A percentile compares a stretch with the other conserved stretches of the same genome.
Conservation (phyloP, 2,113 vertebrate genomes). For the Sakesphorus luctuosus region DNA sequence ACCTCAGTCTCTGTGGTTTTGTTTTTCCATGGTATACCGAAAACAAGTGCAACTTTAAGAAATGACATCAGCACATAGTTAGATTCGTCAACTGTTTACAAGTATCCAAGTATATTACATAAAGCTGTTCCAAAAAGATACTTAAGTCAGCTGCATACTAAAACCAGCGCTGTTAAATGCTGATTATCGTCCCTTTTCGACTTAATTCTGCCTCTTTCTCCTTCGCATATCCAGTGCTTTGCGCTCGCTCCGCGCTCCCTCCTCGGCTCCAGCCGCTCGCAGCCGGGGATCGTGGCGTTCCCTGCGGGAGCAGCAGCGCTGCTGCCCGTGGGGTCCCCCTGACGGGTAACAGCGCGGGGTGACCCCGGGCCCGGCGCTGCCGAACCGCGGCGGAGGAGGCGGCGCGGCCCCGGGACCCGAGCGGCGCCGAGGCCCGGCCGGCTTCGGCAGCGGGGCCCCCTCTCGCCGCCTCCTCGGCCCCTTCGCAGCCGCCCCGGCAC, state of each 20-base stretch:
- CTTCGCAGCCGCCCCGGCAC: neutral
- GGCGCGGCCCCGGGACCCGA: too few relatives aligned
- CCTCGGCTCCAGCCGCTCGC: rapidly evolving
- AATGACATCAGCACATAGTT: neutral
- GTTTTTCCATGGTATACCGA: rapidly evolving
- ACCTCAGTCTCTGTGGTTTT: neutral
- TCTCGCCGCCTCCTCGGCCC: neutral
- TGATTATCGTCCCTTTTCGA: neutral
- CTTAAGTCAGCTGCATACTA: too few relatives aligned
- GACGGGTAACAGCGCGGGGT: too few relatives aligned
- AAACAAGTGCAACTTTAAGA: neutral
- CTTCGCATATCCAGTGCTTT: rapidly evolving
- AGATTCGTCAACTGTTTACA: neutral
- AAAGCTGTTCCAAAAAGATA: neutral
- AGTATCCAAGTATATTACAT: rapidly evolving
- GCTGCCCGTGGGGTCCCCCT: neutral
- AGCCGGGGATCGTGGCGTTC: rapidly evolving
- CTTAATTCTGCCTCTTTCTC: neutral
- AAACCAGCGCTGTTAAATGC: neutral
- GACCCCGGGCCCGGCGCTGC: too few relatives aligned
- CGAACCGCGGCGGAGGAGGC: too few relatives aligned
- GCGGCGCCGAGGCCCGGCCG: neutral
- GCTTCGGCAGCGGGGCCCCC: neutral
- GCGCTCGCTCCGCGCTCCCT: neutral
- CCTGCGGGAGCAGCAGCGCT: neutral